Base-by-base conservation (phyloP, 2,113 vertebrate species). In the Heteronetta atricapilla region DNA sequence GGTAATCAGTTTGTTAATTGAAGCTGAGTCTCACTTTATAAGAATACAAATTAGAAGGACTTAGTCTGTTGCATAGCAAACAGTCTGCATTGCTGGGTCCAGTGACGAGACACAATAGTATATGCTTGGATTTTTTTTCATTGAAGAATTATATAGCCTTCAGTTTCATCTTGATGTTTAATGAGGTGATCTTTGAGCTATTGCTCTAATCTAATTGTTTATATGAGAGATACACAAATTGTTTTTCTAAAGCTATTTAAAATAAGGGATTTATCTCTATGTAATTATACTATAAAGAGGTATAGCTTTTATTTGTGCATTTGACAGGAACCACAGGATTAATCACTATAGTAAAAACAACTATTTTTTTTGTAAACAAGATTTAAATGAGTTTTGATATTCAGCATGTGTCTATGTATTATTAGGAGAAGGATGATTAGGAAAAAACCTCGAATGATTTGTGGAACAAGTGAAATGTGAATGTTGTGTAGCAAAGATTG, bases 1-100 rank as follows among this genome's bases (percentile, higher is more conserved):
- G 2, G 69, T 93, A 83, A 96, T 90, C 60, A 80, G 40, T 66
- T 88, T 93, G 72, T 93, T 96, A 96, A 90, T 94, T 88, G 91
- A 89, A 78, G 29, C 55, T 88, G 94, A 82, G 63, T 91, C 70
- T 81, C 26, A 26, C 60, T 93, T 95, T 72, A 79, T 88, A 74
- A 77, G 94, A 94, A 94, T 85, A 88, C 67, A 88, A 86, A 93
- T 89, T 82, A 88, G 64, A 85, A 84, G 38, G 9, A 42, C 72
- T 25, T 56, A 28, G 70, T 62, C 58, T 77, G 74, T 38, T 2
- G 58, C 84, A 83, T 20, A 33, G 52, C 46, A 88, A 82, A 50
- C 63, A 28, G 63, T 50, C 72, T 69, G 31, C 11, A 12, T 76
- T 86, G 40, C 63, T 78, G 67, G 44, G 50, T 86, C 80, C 59